phyloP scores from a whole-genome alignment of 2,113 vertebrate species.

The Lasiurus borealis region DNA sequence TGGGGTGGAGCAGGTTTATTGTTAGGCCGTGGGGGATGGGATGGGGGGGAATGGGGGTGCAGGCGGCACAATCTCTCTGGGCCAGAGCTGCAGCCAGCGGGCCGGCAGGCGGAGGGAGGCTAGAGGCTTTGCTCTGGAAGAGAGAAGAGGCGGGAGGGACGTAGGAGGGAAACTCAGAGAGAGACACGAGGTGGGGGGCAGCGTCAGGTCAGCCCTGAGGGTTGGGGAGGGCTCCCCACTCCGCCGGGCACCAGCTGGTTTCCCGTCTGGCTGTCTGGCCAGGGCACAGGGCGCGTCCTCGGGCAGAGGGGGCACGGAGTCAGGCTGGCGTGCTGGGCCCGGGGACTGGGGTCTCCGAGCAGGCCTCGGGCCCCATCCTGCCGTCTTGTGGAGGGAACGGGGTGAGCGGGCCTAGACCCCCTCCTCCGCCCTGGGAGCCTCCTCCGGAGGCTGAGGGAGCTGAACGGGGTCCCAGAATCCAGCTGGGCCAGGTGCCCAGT shows the following conservation, averaged over 20 bases:
- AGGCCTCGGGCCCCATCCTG: neutral
- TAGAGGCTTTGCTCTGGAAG: conserved; percentile 70
- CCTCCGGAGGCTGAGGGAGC: neutral
- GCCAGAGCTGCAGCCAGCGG: neutral
- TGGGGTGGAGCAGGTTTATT: conserved; percentile 77
- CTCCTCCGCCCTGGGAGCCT: neutral
- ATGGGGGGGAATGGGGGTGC: neutral
- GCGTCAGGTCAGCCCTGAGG: neutral
- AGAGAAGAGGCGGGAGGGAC: conserved; percentile 15
- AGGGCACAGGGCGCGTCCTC: fast-evolving
- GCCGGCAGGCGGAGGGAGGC: neutral
- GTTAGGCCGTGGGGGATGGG: fast-evolving
- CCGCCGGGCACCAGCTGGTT: neutral
- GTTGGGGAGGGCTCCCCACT: neutral
- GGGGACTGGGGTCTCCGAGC: neutral
- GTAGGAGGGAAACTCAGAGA: neutral
- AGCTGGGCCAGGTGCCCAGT: no score
- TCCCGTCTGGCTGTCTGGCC: neutral
- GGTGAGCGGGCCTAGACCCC: no score
- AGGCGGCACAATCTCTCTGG: neutral
- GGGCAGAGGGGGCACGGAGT: neutral
- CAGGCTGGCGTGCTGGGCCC: fast-evolving
- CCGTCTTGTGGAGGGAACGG: neutral
- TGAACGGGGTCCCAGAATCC: neutral
- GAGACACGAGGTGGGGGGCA: no score